These are phyloP conservation scores for Heterodera filipjevi DNA, from an alignment of 2,888 invertebrate genomes.

Conservation along the genomic window DNA sequence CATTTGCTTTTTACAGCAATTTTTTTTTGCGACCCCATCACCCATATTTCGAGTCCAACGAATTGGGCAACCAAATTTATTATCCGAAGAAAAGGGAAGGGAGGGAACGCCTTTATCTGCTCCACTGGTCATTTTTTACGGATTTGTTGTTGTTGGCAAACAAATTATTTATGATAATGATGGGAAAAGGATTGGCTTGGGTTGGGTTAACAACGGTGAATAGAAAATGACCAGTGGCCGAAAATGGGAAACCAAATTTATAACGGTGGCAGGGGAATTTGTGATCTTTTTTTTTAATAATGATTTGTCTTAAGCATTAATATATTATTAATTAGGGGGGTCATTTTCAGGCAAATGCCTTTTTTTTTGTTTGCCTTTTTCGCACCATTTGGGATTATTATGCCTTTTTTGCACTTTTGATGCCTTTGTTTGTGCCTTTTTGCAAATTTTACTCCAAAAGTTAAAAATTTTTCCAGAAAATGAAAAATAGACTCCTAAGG, in stretches of 20 bases:
- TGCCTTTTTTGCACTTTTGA: too few relatives aligned
- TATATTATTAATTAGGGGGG: too few relatives aligned
- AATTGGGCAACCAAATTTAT: conserved; percentile 10
- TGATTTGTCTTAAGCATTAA: too few relatives aligned
- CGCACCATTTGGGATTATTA: too few relatives aligned
- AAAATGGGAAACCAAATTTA: background rate
- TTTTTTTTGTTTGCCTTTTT: too few relatives aligned
- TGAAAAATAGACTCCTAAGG: too few relatives aligned
- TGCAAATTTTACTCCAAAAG: too few relatives aligned
- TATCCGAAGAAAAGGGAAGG: background rate
- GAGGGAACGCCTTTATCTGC: background rate
- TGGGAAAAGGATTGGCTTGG: background rate
- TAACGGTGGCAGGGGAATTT: too few relatives aligned
- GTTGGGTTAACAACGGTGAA: background rate
- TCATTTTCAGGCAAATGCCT: too few relatives aligned
- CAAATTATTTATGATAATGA: conserved; percentile 9
- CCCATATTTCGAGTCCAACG: background rate
- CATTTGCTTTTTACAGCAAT: background rate
- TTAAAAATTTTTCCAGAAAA: too few relatives aligned
- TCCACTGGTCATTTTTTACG: background rate
- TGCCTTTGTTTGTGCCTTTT: too few relatives aligned
- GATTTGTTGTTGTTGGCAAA: conserved; percentile 12
- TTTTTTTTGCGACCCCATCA: background rate
- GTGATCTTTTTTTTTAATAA: too few relatives aligned
- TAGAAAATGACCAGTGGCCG: background rate